Base-by-base conservation (phyloP, 1,140 invertebrate species). In the Streblospio benedicti region DNA sequence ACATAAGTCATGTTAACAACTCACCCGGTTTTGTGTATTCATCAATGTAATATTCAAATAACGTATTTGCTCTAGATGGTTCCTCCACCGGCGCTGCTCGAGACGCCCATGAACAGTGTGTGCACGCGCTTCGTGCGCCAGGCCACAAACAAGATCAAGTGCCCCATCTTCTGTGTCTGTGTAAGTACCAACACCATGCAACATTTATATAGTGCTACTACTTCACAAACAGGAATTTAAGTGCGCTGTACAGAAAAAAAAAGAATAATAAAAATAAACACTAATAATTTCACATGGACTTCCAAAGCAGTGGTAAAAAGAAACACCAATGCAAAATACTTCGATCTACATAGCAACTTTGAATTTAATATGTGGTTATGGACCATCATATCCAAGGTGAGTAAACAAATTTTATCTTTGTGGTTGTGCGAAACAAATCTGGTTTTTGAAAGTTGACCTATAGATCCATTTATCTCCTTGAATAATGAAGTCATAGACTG, bases 61-160 rank as follows among this genome's bases (percentile, higher is more conserved):
- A n/a, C n/a, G 25, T 66, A 67, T 45, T 30, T 67, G 65, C 59
- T 54, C 65, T 71, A 81, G 74, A 76, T 97, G 69, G 79, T 91
- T 69, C 93, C 93, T 27, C 93, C 93, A 18, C 85, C 87, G 27
- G 87, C 86, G 71, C 91, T 93, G 72, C 83, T 87, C 44, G 89
- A 97, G 73, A 96, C 96, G 80, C 91, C 95, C 4, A 93, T 93
- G 60, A 98, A 99, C 81, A 89, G 92, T 68, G 91, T 99, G 2
- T 95, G 93, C 2, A 97, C 94, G 18, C 81, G 81, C 69, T 98
- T 98, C 80, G 93, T 99, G 1, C 91, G 97, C 77, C 94, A 94
- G 30, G 96, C 97, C 9, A 98, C 95, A 45, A 99, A 99, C 80
- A 99, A 99, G 85, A 95, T 97, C 86, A 84, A 94, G 68, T 99